These are phyloP conservation scores for Colostygia pectinataria DNA, from an alignment of 2,888 invertebrate species.

Conservation along the genomic window DNA sequence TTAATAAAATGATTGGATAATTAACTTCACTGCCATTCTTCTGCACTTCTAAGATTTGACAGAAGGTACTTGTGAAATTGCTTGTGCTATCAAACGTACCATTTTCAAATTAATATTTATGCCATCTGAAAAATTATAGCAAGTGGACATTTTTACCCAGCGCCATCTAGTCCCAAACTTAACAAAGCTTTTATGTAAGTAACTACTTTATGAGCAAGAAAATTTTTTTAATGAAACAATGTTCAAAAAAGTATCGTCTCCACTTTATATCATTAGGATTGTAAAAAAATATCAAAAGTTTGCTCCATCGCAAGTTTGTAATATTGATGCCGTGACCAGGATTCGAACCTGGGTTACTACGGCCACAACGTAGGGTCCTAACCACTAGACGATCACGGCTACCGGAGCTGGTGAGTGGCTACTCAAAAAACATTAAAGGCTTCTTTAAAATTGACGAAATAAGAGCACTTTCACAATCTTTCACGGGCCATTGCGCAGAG, in stretches of 20 bases:
- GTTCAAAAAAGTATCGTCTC: no score
- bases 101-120: no score
- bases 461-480: slow-evolving; percentile 39
- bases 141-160: no score
- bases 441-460: slow-evolving; percentile 16
- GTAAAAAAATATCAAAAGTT: slow-evolving; percentile 11
- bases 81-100: no score
- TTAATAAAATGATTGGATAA: background rate
- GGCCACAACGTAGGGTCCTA: slow-evolving; percentile 89
- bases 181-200: no score
- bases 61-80: background rate
- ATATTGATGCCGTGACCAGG: slow-evolving; percentile 87
- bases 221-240: no score
- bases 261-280: no score
- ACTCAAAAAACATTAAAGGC: slow-evolving; percentile 29
- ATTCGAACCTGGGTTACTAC: slow-evolving; percentile 91
- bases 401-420: slow-evolving; percentile 51
- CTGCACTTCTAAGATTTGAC: no score
- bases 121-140: no score
- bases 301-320: slow-evolving; percentile 54
- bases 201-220: no score
- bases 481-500: slow-evolving; percentile 26
- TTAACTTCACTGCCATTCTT: no score
- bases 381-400: slow-evolving; percentile 89
- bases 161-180: no score